These are phyloP conservation scores for Drosophila austrosaltans DNA, from an alignment of 2,888 invertebrate species.

Conservation along the genomic window DNA sequence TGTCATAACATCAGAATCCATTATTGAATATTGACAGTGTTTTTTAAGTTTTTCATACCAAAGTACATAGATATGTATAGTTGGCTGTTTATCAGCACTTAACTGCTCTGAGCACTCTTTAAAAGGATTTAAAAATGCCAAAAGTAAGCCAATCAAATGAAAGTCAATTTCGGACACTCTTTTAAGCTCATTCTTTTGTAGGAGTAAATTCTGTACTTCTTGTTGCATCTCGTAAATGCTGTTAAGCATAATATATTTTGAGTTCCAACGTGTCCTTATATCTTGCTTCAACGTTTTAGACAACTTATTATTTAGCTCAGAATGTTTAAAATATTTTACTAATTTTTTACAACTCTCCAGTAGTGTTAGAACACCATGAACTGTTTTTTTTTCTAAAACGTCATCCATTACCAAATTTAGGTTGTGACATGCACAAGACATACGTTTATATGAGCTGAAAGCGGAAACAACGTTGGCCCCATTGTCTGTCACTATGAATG, in stretches of 20 bases:
- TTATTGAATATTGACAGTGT: conserved; percentile 15
- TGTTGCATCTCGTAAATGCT: too few relatives aligned
- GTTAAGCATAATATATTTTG: background rate
- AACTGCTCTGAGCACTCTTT: conserved; percentile 6
- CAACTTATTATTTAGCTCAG: conserved; percentile 19
- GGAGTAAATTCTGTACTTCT: background rate
- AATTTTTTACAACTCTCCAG: conserved; percentile 14
- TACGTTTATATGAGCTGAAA: too few relatives aligned
- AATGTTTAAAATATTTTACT: conserved; percentile 21
- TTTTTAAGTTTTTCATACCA: conserved; percentile 8
- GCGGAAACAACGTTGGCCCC: too few relatives aligned
- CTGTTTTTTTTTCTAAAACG: too few relatives aligned
- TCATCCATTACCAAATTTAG: too few relatives aligned
- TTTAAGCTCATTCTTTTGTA: background rate
- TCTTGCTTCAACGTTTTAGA: conserved; percentile 13
- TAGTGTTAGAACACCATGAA: background rate
- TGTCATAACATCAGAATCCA: conserved; percentile 5
- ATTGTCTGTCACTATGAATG: too few relatives aligned
- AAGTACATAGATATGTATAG: conserved; percentile 4
- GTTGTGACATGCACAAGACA: too few relatives aligned
- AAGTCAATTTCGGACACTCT: conserved; percentile 1
- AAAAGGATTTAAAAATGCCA: conserved; percentile 6
- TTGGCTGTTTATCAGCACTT: conserved; percentile 10
- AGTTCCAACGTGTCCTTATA: conserved; percentile 3
- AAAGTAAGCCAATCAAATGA: conserved; percentile 32